A percentile compares a stretch with the other conserved stretches of the same genome.
Conservation (phyloP, 2,797 vertebrate genomes). For the Ceryle rudis region DNA sequence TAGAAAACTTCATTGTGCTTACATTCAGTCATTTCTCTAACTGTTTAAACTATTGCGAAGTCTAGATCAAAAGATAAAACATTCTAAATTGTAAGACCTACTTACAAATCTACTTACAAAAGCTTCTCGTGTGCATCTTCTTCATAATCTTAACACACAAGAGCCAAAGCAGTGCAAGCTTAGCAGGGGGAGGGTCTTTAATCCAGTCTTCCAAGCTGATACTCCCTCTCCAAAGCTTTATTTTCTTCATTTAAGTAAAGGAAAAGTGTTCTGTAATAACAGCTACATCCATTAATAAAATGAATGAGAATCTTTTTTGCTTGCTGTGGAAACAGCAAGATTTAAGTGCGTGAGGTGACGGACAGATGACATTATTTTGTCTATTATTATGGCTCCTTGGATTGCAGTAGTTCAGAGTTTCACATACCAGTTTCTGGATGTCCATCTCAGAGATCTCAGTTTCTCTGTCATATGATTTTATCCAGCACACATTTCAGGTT, state of each 20-base stretch:
- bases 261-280: background rate
- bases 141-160: background rate
- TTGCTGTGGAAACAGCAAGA: background rate
- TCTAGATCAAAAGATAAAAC: background rate
- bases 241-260: background rate
- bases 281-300: background rate
- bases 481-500: background rate
- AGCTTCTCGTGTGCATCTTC: background rate
- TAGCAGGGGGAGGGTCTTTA: background rate
- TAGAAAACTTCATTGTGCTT: slow-evolving; percentile 24
- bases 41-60: background rate
- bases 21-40: background rate
- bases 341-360: background rate
- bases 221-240: background rate
- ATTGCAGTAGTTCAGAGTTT: background rate
- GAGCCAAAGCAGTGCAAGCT: background rate
- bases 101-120: background rate
- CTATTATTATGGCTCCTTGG: background rate
- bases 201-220: background rate
- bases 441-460: background rate
- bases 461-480: background rate
- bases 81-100: background rate
- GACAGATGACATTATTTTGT: background rate
- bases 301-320: background rate
- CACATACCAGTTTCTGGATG: background rate